A percentile compares a stretch with the other conserved stretches of the same genome.
Conservation (phyloP, 2,888 invertebrate genomes). For the Tupiocoris notatus region DNA sequence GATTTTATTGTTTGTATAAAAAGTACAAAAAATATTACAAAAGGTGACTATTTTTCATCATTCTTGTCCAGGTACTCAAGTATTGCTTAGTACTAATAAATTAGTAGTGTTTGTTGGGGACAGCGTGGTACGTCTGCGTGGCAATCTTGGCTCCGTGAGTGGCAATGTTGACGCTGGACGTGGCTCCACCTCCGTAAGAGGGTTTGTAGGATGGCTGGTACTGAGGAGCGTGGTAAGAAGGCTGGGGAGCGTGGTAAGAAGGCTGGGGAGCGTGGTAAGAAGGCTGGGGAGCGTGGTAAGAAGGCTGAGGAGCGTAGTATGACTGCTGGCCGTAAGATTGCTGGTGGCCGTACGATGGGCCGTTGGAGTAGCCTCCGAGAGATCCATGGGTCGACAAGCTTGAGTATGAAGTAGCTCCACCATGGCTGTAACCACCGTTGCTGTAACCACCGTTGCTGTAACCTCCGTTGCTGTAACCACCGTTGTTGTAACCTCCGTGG, state of each 20-base stretch:
- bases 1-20: slow-evolving; percentile 20
- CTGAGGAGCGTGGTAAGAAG: slow-evolving; percentile 25
- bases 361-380: slow-evolving; percentile 21
- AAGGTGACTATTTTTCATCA: slow-evolving; percentile 20
- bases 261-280: slow-evolving; percentile 11
- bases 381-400: slow-evolving; percentile 13
- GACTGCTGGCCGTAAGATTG: slow-evolving; percentile 4
- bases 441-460: slow-evolving; percentile 28
- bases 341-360: slow-evolving; percentile 11
- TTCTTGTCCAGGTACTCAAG: not conserved
- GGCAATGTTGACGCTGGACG: slow-evolving; percentile 42
- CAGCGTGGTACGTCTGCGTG: slow-evolving; percentile 43
- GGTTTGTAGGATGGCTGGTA: slow-evolving; percentile 24
- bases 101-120: slow-evolving; percentile 41
- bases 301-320: slow-evolving; percentile 6
- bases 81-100: too few relatives aligned
- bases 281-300: slow-evolving; percentile 10
- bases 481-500: not conserved
- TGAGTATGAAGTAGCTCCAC: slow-evolving; percentile 13
- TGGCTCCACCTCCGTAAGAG: slow-evolving; percentile 37
- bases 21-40: slow-evolving; percentile 31
- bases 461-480: slow-evolving; percentile 13
- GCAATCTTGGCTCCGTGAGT: slow-evolving; percentile 43
- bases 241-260: slow-evolving; percentile 11
- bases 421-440: slow-evolving; percentile 4